Base-by-base conservation (phyloP, 2,797 vertebrate genomes). In the Momotus momota region DNA sequence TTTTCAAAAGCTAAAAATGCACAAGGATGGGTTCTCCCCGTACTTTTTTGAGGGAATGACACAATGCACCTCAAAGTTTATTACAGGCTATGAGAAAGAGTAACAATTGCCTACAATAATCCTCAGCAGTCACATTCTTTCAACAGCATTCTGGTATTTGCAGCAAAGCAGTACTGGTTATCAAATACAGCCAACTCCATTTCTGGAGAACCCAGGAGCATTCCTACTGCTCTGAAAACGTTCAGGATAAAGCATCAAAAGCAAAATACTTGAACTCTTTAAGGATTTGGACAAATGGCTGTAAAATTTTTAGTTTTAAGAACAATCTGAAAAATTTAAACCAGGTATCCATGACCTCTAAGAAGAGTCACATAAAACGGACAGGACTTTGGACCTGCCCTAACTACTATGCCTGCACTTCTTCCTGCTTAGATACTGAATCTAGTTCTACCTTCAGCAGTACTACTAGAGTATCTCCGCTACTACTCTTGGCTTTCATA, bases 331-430 rank as follows among this genome's bases (percentile, higher is more conserved):
- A 75, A 14, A 79, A 82, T 60, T 82, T 80, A 49, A 73, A 60
- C 13, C 19, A 12, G 51, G 22, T 60, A 70, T n/a, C 49, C 64
- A 4, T 66, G 75, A 73, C 71, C 58, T 86, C 66, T 26, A 85
- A 1, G 45, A 96, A 60, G 35, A 86, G 40, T n/a, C 62, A 72
- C 60, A 75, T 52, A 83, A 5, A 88, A 35, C 25, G 78, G 46
- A 55, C 1, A 3, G 70, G 88, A 96, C 95, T 97, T 95, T 93
- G 93, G 38, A 96, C 92, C 78, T 77, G 64, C 74, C 67, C 29
- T 17, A 84, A 66, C 77, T 58, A 49, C 65, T 54, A 0, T 2
- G 33, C 23, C 92, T 80, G 18, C 55, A 55, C 52, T 90, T 73
- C 73, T 58, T 93, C 93, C 95, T 95, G 40, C 81, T 84, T 66